Evolutionary conservation across 1,140 invertebrate species (phyloP).

Genomic region (Augochlora pura): DNA sequence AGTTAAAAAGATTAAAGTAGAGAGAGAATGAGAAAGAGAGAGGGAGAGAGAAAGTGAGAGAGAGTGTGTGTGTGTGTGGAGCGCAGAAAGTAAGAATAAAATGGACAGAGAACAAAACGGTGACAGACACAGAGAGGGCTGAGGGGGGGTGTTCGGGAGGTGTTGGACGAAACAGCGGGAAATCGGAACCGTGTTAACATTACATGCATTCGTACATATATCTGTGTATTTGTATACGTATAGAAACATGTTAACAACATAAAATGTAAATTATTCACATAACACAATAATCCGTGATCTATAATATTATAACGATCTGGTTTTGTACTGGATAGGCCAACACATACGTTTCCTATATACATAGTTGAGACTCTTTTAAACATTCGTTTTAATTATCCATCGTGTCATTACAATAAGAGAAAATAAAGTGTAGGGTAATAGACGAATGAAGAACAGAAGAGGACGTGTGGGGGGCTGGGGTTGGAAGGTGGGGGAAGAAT

Average conservation of each 20-base stretch:
- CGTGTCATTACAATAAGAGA: constrained; percentile 3
- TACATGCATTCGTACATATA: constrained; percentile 27
- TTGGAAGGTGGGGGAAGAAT: not conserved
- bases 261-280: constrained; percentile 76
- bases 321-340: constrained; percentile 78
- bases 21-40: not conserved
- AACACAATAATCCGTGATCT: constrained; percentile 67
- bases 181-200: constrained; percentile 46
- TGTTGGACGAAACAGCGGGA: not conserved
- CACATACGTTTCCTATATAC: constrained; percentile 54
- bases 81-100: not conserved
- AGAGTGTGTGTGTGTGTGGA: not conserved
- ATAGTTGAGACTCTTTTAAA: constrained; percentile 28
- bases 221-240: constrained; percentile 42
- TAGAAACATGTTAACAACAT: constrained; percentile 71
- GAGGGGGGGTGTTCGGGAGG: not conserved
- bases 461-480: not conserved
- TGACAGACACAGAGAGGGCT: not conserved
- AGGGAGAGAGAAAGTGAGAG: not conserved
- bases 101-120: not conserved
- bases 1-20: constrained; percentile 17
- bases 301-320: constrained; percentile 70
- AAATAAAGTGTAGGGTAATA: not conserved
- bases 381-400: constrained; percentile 1
- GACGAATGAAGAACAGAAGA: too few relatives aligned